Evolutionary conservation across 2,797 vertebrate species (phyloP).

Genomic region (Halcyon badia): DNA sequence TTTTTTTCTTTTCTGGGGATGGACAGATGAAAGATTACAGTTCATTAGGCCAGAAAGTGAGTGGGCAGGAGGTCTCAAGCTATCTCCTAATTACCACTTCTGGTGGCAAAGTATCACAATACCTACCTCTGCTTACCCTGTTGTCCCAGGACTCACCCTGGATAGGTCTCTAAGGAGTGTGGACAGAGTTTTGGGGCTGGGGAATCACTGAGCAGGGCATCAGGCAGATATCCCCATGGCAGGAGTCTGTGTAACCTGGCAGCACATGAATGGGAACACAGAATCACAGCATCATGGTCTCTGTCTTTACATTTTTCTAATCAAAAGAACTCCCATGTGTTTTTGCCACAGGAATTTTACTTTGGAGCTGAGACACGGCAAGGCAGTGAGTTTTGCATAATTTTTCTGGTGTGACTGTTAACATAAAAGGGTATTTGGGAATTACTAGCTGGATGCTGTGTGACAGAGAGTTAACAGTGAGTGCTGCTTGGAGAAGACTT

Average conservation of each 20-base stretch:
- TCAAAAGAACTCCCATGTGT: background rate
- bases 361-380: background rate
- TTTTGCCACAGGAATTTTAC: background rate
- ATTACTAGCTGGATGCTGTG: background rate
- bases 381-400: background rate
- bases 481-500: background rate
- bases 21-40: background rate
- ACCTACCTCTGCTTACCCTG: background rate
- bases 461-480: background rate
- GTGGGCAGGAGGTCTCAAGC: background rate
- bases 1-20: background rate
- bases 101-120: background rate
- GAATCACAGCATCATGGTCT: background rate
- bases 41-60: background rate
- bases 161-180: background rate
- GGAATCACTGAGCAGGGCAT: background rate
- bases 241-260: background rate
- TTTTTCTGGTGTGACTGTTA: background rate
- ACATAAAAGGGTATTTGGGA: background rate
- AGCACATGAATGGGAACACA: background rate
- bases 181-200: background rate
- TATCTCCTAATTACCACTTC: background rate
- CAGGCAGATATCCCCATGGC: background rate
- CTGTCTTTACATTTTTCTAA: background rate
- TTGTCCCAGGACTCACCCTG: fast-evolving